Conservation (phyloP, 2,113 vertebrate genomes). For the Ceratotherium simum region DNA sequence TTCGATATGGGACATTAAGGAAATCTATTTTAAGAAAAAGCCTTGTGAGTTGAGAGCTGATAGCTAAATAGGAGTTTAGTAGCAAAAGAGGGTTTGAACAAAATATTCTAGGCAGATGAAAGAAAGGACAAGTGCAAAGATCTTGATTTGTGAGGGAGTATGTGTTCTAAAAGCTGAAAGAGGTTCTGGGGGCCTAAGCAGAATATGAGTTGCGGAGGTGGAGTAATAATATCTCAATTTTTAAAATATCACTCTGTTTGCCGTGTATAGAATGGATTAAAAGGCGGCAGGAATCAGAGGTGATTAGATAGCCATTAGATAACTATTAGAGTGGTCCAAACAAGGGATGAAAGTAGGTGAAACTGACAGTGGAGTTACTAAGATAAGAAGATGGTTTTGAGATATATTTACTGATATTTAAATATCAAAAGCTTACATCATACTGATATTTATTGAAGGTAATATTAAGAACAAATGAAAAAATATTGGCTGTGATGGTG, state of each 20-base stretch:
- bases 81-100: not conserved
- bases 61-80: not conserved
- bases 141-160: not conserved
- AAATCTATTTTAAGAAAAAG: conserved; percentile 9
- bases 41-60: not conserved
- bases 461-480: not conserved
- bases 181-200: not conserved
- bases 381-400: not conserved
- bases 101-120: not conserved
- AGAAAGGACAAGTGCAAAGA: not conserved
- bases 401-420: not conserved
- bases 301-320: not conserved
- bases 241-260: not conserved
- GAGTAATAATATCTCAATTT: not conserved
- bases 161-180: not conserved
- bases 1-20: not conserved
- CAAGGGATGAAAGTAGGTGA: not conserved
- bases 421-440: too few relatives aligned
- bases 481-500: not conserved
- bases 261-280: not conserved
- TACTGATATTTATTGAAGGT: not conserved
- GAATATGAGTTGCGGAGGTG: not conserved
- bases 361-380: not conserved
- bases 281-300: not conserved
- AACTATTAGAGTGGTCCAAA: not conserved